These are phyloP conservation scores for Emys orbicularis DNA, from an alignment of 2,797 vertebrate genomes.

Conservation along the genomic window DNA sequence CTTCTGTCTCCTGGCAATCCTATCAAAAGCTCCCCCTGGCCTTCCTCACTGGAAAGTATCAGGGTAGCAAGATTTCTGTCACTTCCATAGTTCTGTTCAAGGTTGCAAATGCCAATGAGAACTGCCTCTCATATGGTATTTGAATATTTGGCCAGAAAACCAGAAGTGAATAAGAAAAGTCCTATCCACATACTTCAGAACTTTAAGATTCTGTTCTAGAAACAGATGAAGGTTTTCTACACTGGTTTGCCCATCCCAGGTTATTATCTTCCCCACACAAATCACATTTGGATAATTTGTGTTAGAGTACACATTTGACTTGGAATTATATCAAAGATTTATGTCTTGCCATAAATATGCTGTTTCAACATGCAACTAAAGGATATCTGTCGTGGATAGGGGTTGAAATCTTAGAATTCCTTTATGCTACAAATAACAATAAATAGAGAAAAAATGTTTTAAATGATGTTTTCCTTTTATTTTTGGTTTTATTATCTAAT, in stretches of 20 bases:
- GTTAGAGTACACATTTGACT: slow-evolving; percentile 35
- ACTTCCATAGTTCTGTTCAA: not conserved
- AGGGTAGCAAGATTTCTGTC: not conserved
- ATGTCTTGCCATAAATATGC: not conserved
- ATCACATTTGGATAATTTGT: not conserved
- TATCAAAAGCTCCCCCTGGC: not conserved
- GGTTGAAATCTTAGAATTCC: slow-evolving; percentile 11
- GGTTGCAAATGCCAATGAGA: not conserved
- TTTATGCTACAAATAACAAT: not conserved
- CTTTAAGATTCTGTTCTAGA: not conserved
- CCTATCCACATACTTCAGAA: not conserved
- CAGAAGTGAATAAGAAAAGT: not conserved
- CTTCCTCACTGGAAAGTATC: not conserved
- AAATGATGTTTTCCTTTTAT: not conserved
- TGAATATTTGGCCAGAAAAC: not conserved
- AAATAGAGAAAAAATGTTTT: slow-evolving; percentile 23
- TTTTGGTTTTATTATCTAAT: slow-evolving; percentile 41
- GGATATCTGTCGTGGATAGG: not conserved
- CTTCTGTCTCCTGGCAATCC: not conserved
- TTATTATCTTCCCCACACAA: not conserved
- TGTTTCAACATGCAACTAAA: not conserved
- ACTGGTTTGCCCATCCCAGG: not conserved
- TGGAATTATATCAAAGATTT: not conserved
- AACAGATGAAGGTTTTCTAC: not conserved
- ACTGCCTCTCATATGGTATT: not conserved